Evolutionary conservation across 2,888 invertebrate genomes (phyloP), one percentile per base, ranked within the genome.

Genomic region (Eudemis profundana): DNA sequence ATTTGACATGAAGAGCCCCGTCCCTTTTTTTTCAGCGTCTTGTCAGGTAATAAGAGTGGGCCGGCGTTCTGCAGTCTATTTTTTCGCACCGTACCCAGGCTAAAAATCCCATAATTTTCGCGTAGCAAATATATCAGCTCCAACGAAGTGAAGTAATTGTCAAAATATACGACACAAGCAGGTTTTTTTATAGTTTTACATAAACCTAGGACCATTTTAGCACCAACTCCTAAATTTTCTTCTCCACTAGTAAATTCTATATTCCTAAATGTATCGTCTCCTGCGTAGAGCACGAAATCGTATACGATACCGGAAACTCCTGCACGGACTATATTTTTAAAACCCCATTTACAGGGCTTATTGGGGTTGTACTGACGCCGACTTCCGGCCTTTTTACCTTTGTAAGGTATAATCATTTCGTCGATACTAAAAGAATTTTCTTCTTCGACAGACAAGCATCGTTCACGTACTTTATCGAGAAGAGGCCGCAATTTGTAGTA

Each of bases 401-500:
- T 54, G 42, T 54, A 54, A 0, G 54, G 54, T 4, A 54, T 40
- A 3, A 42, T 7, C 44, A 44, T 56, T 4, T 56, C 56, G 15
- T 44, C 56, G 10, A 53, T 21, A 5, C 47, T 47, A n/a, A 44
- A 44, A 8, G 10, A 2, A 15, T 44, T 47, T n/a, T 65, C 47
- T 23, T 65, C 40, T 40, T 53, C 40, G 14, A 49, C 33, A 17
- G 56, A 40, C 47, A 67, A 67, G 63, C 61, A 65, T 42, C 61
- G 49, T 51, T 38, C 23, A 29, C 62, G 54, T 29, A 70, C 61
- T 36, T 40, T 42, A 29, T 70, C 67, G 49, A 67, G 40, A 49
- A 70, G 40, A 40, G 67, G 70, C 40, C 67, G 56, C 27, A 70
- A 40, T 66, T 70, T 70, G 29, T 60, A 66, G 47, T 66, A 69